Evolutionary conservation across 1,140 invertebrate genomes (phyloP).

Genomic region (Pachypeltis micranthus): DNA sequence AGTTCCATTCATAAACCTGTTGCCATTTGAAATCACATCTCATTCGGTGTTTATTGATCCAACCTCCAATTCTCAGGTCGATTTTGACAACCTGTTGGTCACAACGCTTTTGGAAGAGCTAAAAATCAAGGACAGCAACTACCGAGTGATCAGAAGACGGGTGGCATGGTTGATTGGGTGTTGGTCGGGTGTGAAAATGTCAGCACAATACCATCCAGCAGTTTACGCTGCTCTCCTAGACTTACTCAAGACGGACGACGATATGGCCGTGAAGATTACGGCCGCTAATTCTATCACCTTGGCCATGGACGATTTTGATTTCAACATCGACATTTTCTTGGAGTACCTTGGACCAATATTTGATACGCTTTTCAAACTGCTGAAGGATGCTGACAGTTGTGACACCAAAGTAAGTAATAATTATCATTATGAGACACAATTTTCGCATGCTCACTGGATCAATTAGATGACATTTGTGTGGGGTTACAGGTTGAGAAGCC

Average conservation of each 20-base stretch:
- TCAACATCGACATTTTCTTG: conserved; percentile 70
- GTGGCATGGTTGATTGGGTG: conserved; percentile 77
- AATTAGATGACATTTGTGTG: no score
- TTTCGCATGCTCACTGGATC: no score
- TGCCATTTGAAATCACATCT: no score
- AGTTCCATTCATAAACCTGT: no score
- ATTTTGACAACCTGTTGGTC: conserved; percentile 90
- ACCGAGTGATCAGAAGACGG: conserved; percentile 73
- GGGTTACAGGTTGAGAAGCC: no score
- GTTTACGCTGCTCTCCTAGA: conserved; percentile 68
- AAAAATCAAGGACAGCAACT: conserved; percentile 68
- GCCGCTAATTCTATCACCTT: conserved; percentile 62
- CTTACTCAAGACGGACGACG: conserved; percentile 55
- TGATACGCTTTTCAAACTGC: conserved; percentile 62
- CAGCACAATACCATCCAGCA: conserved; percentile 58
- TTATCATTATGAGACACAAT: no score
- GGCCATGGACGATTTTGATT: conserved; percentile 85
- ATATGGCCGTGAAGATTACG: conserved; percentile 73
- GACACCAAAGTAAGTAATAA: conserved; percentile 79
- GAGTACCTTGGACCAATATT: conserved; percentile 69
- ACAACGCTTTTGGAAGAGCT: conserved; percentile 70
- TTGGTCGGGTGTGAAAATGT: conserved; percentile 80
- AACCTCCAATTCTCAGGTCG: conserved; percentile 44
- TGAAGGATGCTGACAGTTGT: conserved; percentile 80
- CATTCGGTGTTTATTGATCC: background rate